Evolutionary conservation across 92 coral and sea anemone genomes (phyloP).

Genomic region (Phenganax stokvisi): DNA sequence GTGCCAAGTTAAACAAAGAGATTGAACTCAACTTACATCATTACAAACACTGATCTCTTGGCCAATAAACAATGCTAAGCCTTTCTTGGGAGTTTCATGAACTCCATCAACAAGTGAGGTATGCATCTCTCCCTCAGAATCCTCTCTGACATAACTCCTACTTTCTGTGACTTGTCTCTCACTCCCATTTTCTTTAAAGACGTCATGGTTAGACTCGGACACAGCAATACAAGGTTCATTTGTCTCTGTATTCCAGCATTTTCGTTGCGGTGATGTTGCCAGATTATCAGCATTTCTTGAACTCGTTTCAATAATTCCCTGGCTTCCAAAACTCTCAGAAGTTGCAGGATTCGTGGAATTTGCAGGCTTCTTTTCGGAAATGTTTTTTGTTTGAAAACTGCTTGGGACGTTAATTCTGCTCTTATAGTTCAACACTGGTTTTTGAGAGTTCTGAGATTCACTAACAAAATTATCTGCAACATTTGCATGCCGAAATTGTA

Average conservation of each 20-base stretch:
- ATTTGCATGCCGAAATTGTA: background rate
- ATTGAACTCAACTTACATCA: slow-evolving; percentile 33
- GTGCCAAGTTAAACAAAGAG: background rate
- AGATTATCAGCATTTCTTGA: slow-evolving; percentile 6
- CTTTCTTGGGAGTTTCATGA: slow-evolving; percentile 55
- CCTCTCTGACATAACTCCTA: background rate
- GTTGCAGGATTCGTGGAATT: background rate
- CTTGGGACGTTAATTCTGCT: slow-evolving; percentile 27
- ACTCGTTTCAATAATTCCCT: background rate
- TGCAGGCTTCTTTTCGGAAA: background rate
- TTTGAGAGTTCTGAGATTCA: background rate
- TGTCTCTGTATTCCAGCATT: slow-evolving; percentile 44
- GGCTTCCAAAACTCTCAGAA: background rate
- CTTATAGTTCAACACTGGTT: slow-evolving; percentile 29
- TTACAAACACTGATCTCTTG: slow-evolving; percentile 48
- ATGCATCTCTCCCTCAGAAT: background rate
- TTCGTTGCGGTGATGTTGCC: slow-evolving; percentile 45
- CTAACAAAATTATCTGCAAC: background rate
- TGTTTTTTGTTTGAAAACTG: background rate
- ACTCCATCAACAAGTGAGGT: slow-evolving; percentile 38
- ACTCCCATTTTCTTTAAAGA: background rate
- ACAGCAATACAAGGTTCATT: slow-evolving; percentile 27
- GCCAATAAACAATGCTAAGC: slow-evolving; percentile 73
- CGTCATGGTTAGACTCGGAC: slow-evolving; percentile 8
- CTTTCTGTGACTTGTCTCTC: background rate